Conservation (phyloP, 2,113 vertebrate genomes). For the Nibea coibor region DNA sequence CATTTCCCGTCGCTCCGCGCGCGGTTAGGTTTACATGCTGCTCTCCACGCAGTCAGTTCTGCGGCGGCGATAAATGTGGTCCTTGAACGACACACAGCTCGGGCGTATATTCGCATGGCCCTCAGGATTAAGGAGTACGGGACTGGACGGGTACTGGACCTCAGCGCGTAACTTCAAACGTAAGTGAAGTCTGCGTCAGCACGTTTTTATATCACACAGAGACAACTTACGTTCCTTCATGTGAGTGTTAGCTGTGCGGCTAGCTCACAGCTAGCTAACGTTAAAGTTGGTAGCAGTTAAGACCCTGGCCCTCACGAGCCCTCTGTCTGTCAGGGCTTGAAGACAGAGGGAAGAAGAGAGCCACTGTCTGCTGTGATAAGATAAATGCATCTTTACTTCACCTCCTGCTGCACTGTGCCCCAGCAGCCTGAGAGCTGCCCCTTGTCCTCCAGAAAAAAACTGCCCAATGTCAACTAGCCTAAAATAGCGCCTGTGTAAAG, state of each 20-base stretch:
- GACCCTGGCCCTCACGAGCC: slow-evolving; percentile 26
- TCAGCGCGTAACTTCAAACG: slow-evolving; percentile 15
- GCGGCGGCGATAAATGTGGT: slow-evolving; percentile 54
- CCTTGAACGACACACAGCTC: slow-evolving; percentile 35
- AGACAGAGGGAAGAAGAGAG: too few relatives aligned
- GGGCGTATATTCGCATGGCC: slow-evolving; percentile 42
- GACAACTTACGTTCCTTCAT: not conserved
- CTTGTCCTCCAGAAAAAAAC: slow-evolving; percentile 58
- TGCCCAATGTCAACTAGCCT: slow-evolving; percentile 66
- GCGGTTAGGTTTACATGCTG: slow-evolving; percentile 40
- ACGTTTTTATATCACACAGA: not conserved
- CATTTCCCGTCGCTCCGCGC: slow-evolving; percentile 65
- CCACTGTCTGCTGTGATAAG: not conserved
- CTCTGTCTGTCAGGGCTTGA: not conserved
- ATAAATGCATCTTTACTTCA: not conserved
- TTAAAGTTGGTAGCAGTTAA: slow-evolving; percentile 64
- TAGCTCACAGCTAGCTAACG: slow-evolving; percentile 47
- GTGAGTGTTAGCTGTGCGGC: slow-evolving; percentile 12
- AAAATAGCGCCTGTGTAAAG: slow-evolving; percentile 24
- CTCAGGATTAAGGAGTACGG: not conserved
- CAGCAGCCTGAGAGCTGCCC: not conserved
- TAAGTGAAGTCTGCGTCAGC: slow-evolving; percentile 32
- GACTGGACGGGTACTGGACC: not conserved
- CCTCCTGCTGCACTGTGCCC: fast-evolving
- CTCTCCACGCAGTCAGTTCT: slow-evolving; percentile 35